phyloP scores from a whole-genome alignment of 2,888 invertebrate species.

The Girardia tigrina region DNA sequence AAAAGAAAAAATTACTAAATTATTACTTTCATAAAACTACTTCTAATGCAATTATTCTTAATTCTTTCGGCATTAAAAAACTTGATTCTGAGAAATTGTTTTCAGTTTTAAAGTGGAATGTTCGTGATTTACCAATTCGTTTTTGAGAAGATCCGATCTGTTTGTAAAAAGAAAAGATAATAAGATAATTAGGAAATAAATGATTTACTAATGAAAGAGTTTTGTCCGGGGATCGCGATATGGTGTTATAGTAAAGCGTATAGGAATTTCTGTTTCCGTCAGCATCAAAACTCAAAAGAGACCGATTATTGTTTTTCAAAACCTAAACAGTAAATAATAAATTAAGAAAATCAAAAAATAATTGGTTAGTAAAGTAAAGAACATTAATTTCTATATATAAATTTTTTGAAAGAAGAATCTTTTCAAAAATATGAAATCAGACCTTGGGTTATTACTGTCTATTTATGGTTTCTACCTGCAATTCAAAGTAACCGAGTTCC shows the following conservation, averaged over 20 bases:
- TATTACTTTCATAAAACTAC: neutral
- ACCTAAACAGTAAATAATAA: neutral
- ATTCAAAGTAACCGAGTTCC: too few species aligned
- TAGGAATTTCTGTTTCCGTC: neutral
- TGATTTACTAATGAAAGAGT: slow-evolving; percentile 2
- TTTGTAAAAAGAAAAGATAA: neutral
- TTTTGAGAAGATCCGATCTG: neutral
- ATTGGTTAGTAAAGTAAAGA: too few species aligned
- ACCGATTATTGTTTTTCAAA: neutral
- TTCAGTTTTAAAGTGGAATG: neutral
- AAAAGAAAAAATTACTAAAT: neutral
- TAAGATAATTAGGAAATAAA: neutral
- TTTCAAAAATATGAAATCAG: too few species aligned
- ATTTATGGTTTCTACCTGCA: too few species aligned
- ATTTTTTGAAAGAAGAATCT: too few species aligned
- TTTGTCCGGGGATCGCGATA: neutral
- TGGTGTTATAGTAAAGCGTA: neutral
- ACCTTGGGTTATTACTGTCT: too few species aligned
- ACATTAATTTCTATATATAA: too few species aligned
- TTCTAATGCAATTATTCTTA: neutral
- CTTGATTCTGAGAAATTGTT: neutral
- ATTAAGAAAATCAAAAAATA: too few species aligned
- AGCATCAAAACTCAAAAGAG: neutral
- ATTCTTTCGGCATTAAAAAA: neutral
- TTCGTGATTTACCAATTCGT: neutral